These are phyloP conservation scores for Eretmochelys imbricata DNA, from an alignment of 2,113 vertebrate species.

Conservation along the genomic window DNA sequence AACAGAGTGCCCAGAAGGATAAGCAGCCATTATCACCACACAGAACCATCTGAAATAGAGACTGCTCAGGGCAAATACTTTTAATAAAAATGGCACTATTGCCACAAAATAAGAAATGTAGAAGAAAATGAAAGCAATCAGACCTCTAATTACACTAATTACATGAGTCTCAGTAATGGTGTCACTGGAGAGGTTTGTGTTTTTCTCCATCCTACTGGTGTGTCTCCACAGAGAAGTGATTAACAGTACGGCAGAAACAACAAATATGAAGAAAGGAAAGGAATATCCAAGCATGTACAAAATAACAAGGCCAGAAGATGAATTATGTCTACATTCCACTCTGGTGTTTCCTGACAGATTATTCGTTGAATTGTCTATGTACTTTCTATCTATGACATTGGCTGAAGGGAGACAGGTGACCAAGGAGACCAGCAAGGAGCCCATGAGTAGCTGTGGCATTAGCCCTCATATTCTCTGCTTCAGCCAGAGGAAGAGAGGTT, in stretches of 20 bases:
- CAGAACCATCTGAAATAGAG: fast-evolving
- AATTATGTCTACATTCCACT: fast-evolving
- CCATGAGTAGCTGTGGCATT: conserved; percentile 33
- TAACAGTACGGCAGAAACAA: neutral
- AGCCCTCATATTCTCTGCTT: conserved; percentile 48
- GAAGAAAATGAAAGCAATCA: conserved; percentile 37
- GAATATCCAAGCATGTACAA: fast-evolving
- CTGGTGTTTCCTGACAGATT: fast-evolving
- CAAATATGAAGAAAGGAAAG: neutral
- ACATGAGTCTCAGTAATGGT: fast-evolving
- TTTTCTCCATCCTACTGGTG: neutral
- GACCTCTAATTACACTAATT: neutral
- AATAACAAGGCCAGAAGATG: fast-evolving
- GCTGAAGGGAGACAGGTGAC: fast-evolving
- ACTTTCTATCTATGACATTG: fast-evolving
- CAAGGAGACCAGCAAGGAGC: neutral
- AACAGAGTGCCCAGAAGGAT: conserved; percentile 22
- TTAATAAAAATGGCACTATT: fast-evolving
- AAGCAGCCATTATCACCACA: fast-evolving
- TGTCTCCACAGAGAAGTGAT: conserved; percentile 40
- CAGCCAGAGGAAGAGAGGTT: conserved; percentile 23
- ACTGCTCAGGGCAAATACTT: fast-evolving
- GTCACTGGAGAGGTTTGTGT: fast-evolving
- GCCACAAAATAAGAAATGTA: neutral
- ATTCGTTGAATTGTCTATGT: neutral